Evolutionary conservation across 2,113 vertebrate species (phyloP).

Genomic region (Hassar affinis): DNA sequence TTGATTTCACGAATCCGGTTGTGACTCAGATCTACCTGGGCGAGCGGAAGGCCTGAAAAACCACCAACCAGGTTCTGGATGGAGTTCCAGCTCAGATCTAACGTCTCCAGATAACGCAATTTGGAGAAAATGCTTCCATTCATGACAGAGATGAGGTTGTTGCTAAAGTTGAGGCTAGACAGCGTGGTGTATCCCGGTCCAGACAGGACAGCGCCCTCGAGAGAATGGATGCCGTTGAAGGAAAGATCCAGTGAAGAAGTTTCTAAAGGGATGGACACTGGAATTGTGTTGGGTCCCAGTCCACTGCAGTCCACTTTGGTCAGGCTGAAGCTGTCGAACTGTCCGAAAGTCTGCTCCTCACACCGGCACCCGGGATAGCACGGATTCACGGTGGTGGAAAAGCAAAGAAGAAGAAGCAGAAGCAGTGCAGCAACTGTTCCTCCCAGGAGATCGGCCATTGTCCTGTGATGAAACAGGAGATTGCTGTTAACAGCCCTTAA

Average conservation of each 20-base stretch:
- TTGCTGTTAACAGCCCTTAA: slow-evolving; percentile 10
- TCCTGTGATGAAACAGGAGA: slow-evolving; percentile 53
- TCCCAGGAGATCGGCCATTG: slow-evolving; percentile 61
- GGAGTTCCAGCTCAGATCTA: slow-evolving; percentile 89
- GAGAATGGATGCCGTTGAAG: slow-evolving; percentile 78
- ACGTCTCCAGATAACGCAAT: slow-evolving; percentile 87
- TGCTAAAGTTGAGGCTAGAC: slow-evolving; percentile 85
- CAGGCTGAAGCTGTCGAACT: slow-evolving; percentile 93
- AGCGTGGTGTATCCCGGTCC: slow-evolving; percentile 93
- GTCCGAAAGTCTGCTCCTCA: slow-evolving; percentile 88
- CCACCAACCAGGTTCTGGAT: slow-evolving; percentile 68
- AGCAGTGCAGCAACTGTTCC: slow-evolving; percentile 57
- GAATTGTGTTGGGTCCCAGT: slow-evolving; percentile 77
- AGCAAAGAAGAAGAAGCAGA: slow-evolving; percentile 11
- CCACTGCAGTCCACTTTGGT: slow-evolving; percentile 88
- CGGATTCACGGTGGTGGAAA: slow-evolving; percentile 62
- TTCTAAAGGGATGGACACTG: slow-evolving; percentile 86
- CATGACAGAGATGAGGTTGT: slow-evolving; percentile 81
- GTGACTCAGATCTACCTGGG: slow-evolving; percentile 85
- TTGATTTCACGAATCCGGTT: slow-evolving; percentile 80
- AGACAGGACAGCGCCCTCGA: slow-evolving; percentile 79
- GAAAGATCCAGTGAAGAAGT: slow-evolving; percentile 88
- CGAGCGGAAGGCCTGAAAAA: slow-evolving; percentile 82
- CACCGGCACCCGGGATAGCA: slow-evolving; percentile 88
- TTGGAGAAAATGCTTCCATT: slow-evolving; percentile 80